Percentiles rank a stretch among this genome's conserved stretches.
phyloP scores from a whole-genome alignment of 2,888 invertebrate species.

The Stenurella melanura region DNA sequence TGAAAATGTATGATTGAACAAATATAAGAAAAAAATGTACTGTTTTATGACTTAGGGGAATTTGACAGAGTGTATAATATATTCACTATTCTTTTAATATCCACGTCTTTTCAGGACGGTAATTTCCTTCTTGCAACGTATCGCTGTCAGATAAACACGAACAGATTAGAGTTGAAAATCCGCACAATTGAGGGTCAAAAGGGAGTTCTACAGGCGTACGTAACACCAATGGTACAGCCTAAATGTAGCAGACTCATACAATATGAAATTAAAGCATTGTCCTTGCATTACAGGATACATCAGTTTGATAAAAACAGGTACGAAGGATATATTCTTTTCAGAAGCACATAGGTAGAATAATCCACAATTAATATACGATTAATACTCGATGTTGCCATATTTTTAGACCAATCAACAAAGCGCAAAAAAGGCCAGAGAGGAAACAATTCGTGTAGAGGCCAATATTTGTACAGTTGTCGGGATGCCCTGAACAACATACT shows the following conservation, averaged over 20 bases:
- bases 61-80: no score
- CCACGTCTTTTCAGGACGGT: constrained; percentile 74
- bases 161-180: constrained; percentile 90
- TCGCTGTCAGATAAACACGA: constrained; percentile 94
- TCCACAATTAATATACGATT: no score
- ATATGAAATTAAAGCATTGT: constrained; percentile 85
- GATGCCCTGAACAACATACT: no score
- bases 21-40: no score
- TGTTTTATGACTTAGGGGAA: no score
- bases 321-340: constrained; percentile 35
- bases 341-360: no score
- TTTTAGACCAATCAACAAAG: no score
- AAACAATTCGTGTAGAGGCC: no score
- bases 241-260: constrained; percentile 84
- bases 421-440: no score
- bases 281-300: constrained; percentile 84
- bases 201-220: constrained; percentile 83
- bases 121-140: constrained; percentile 89
- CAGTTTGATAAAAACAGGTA: constrained; percentile 76
- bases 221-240: constrained; percentile 87
- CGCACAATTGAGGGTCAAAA: constrained; percentile 87
- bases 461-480: no score
- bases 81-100: neutral
- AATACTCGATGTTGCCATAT: no score
- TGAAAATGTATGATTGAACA: no score